Conservation (phyloP, 2,797 vertebrate genomes). For the Antennarius maculatus region DNA sequence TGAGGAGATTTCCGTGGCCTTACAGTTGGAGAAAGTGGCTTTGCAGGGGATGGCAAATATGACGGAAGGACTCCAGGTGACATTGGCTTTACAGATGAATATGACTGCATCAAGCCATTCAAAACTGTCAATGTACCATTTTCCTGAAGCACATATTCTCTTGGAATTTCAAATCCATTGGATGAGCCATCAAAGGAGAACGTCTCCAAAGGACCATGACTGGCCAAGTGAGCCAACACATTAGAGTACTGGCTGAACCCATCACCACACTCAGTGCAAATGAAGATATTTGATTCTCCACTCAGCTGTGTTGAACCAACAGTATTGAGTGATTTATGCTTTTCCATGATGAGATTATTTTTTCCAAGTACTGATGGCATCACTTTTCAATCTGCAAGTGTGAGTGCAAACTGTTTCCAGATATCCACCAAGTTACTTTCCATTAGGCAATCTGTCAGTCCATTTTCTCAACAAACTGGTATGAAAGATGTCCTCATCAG, state of each 20-base stretch:
- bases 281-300: conserved; percentile 79
- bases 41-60: conserved; percentile 47
- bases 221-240: conserved; percentile 80
- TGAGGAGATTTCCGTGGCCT: conserved; percentile 31
- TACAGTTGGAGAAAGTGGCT: conserved; percentile 47
- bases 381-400: conserved; percentile 39
- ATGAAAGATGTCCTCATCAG: conserved; percentile 20
- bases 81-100: conserved; percentile 67
- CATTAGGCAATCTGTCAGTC: conserved; percentile 28
- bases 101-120: conserved; percentile 70
- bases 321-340: conserved; percentile 67
- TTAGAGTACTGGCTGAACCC: conserved; percentile 83
- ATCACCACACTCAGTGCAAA: conserved; percentile 87
- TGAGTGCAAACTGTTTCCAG: conserved; percentile 26
- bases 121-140: conserved; percentile 83
- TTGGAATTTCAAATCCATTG: conserved; percentile 80
- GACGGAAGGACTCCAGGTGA: conserved; percentile 67
- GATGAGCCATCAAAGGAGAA: conserved; percentile 79
- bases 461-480: conserved; percentile 9
- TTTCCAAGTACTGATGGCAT: conserved; percentile 69
- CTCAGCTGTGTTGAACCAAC: conserved; percentile 49
- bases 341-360: conserved; percentile 74
- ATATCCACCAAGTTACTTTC: conserved; percentile 24
- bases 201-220: conserved; percentile 81
- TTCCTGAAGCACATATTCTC: conserved; percentile 86